Conservation (phyloP, 2,113 vertebrate species). For the Mystacornis crossleyi region DNA sequence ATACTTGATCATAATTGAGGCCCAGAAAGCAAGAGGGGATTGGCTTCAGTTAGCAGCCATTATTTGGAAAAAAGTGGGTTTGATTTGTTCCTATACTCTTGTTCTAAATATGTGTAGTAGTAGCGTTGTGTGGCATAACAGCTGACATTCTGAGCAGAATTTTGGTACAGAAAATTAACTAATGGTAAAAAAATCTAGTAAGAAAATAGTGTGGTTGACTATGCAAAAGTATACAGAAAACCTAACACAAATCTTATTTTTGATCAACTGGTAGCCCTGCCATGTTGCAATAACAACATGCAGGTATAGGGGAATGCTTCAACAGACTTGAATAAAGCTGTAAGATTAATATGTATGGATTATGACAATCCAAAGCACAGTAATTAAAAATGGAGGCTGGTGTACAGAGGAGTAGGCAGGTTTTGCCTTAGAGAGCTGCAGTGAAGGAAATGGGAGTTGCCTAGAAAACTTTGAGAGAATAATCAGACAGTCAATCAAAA, state of each 20-base stretch:
- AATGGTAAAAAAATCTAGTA: not conserved
- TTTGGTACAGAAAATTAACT: not conserved
- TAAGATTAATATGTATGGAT: not conserved
- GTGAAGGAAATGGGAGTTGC: not conserved
- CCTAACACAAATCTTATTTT: not conserved
- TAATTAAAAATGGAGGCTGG: not conserved
- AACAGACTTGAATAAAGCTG: not conserved
- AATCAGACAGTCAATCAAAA: not conserved
- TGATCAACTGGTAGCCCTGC: not conserved
- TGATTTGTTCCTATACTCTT: not conserved
- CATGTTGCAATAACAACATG: not conserved
- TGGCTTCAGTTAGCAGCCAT: not conserved
- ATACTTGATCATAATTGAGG: not conserved
- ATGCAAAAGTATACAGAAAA: not conserved
- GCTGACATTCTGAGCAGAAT: not conserved
- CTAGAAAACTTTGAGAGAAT: not conserved
- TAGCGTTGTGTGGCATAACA: not conserved
- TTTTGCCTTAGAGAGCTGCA: not conserved
- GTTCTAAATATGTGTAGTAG: not conserved
- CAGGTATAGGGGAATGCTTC: not conserved
- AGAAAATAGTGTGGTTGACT: not conserved
- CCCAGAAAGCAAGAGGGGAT: fast-evolving
- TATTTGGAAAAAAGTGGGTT: not conserved
- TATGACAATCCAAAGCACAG: not conserved
- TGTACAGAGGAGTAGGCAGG: not conserved